Evolutionary conservation across 2,113 vertebrate species (phyloP).

Genomic region (Anhinga anhinga): DNA sequence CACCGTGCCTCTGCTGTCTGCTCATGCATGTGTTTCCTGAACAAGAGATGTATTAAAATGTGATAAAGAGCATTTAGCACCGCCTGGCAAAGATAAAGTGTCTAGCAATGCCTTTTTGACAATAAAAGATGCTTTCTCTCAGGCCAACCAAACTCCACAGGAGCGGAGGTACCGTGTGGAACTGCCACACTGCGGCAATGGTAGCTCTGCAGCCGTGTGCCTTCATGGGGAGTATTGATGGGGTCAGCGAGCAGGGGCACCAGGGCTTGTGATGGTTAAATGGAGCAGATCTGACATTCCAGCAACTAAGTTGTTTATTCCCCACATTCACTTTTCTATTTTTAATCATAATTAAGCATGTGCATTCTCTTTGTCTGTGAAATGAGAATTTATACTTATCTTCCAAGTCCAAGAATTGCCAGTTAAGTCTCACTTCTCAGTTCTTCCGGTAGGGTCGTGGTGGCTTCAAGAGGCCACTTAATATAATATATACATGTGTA

Average conservation of each 20-base stretch:
- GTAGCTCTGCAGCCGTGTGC: background rate
- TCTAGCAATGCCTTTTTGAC: background rate
- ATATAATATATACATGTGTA: background rate
- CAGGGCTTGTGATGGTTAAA: background rate
- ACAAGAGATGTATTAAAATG: background rate
- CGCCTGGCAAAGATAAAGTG: background rate
- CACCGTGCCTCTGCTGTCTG: background rate
- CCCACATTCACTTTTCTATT: background rate
- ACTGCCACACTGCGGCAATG: fast-evolving
- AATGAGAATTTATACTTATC: background rate
- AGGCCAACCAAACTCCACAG: background rate
- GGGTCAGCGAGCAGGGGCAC: background rate
- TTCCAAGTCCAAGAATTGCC: background rate
- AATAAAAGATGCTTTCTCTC: background rate
- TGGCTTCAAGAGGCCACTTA: background rate
- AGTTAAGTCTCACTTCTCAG: background rate
- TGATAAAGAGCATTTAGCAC: background rate
- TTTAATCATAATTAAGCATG: background rate
- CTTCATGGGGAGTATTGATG: background rate
- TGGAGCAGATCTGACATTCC: background rate
- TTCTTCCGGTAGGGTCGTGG: background rate
- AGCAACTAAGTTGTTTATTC: background rate
- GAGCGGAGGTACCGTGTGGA: background rate
- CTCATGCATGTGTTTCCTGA: background rate
- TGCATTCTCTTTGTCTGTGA: background rate